Base-by-base conservation (phyloP, 2,113 vertebrate genomes). In the Cacatua alba region DNA sequence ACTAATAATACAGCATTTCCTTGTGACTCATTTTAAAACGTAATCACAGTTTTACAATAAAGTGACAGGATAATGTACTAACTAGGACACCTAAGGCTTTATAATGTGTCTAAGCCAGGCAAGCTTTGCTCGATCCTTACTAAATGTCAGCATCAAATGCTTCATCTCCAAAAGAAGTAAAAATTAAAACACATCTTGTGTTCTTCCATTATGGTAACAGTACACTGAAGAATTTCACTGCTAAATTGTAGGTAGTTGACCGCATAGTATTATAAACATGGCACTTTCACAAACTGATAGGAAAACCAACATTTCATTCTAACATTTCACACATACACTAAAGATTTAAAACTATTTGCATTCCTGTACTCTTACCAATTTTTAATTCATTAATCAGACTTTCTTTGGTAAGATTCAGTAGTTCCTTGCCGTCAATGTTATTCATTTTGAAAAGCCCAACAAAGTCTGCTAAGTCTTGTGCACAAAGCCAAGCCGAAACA, bases 381-480 rank as follows among this genome's bases (percentile, higher is more conserved):
- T 99, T 98, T 95, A 99, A 97, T 80, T 99, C 98, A 29, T 98
- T 97, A 77, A 91, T 65, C 82, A 98, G 97, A 20, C 97, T 98
- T 88, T 99, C 99, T 93, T 98, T 99, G 82, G 97, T 98, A 93
- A 99, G 98, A 88, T 87, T 97, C 78, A 98, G 95, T 7, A 99
- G 97, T 95, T 99, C 98, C 91, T 97, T 95, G 62, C 99, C 98
- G 74, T 99, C 98, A 7, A 99, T 98, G 87, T 99, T 98, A 95
- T 99, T 98, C 51, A 55, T 94, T 97, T 98, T 98, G 96, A 99
- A 99, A 95, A 97, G 80, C 59, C 29, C 86, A 75, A 98, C 88
- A 7, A 99, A 97, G 43, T 98, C 98, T 82, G 97, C 91, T 84
- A 99, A 97, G 64, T 97, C 97, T 87, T 99, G 98, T 46, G 96